Conservation (phyloP, 2,797 vertebrate species). For the Parotocinclus haroldoi region DNA sequence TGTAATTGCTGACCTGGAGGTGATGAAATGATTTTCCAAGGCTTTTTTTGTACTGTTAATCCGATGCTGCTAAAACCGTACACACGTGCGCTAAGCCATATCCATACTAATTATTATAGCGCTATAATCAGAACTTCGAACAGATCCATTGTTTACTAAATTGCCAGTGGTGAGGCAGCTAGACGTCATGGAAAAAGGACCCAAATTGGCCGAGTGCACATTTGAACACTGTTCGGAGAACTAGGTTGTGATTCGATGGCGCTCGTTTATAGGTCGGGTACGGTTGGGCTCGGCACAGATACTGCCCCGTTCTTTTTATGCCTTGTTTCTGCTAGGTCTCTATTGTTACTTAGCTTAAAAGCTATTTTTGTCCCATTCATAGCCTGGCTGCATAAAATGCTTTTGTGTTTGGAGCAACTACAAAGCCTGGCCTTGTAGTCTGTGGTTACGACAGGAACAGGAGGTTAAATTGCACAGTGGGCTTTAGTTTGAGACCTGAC, state of each 20-base stretch:
- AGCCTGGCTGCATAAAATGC: conserved; percentile 15
- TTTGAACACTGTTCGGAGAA: no score
- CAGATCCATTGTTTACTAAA: no score
- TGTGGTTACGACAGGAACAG: conserved; percentile 27
- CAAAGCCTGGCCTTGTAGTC: conserved; percentile 33
- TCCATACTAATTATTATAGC: no score
- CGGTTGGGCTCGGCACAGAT: conserved; percentile 12
- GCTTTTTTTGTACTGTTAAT: no score
- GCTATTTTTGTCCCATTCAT: conserved; percentile 20
- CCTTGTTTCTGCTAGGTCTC: neutral
- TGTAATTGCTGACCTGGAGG: no score
- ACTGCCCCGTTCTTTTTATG: conserved; percentile 1
- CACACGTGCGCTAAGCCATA: no score
- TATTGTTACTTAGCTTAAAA: conserved; percentile 40
- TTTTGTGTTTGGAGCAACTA: conserved; percentile 8
- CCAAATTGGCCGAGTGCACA: no score
- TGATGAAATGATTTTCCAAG: no score
- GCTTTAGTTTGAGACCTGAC: conserved; percentile 13
- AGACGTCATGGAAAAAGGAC: no score
- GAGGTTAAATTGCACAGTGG: conserved; percentile 16
- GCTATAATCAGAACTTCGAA: no score
- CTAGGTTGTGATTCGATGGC: neutral
- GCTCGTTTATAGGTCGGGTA: neutral
- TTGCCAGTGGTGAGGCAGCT: no score
- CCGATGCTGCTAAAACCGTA: no score